Conservation (phyloP, 2,888 invertebrate species). For the Dicyrtomina minuta region DNA sequence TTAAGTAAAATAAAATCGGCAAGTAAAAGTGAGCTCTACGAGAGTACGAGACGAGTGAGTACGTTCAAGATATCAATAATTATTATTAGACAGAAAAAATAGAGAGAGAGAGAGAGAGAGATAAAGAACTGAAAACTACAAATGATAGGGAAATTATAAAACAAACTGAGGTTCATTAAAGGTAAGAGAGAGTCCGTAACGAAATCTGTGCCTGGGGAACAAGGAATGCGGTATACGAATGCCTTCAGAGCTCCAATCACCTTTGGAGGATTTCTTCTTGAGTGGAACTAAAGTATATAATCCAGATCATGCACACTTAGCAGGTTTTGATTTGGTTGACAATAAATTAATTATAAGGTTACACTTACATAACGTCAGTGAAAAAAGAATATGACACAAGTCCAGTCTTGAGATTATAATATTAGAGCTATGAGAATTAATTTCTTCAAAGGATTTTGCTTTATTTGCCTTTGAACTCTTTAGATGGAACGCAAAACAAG, state of each 20-base stretch:
- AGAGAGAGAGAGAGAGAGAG: conserved; percentile 1
- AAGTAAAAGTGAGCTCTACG: too few relatives aligned
- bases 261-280: conserved; percentile 54
- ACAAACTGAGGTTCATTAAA: conserved; percentile 21
- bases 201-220: conserved; percentile 35
- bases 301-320: conserved; percentile 37
- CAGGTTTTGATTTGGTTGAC: conserved; percentile 9
- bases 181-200: conserved; percentile 34
- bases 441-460: too few relatives aligned
- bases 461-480: too few relatives aligned
- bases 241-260: conserved; percentile 50
- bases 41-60: too few relatives aligned
- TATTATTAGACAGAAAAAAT: not conserved
- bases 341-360: too few relatives aligned
- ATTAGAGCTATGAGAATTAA: too few relatives aligned
- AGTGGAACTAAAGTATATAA: conserved; percentile 51
- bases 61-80: too few relatives aligned
- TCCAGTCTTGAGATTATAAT: too few relatives aligned
- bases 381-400: too few relatives aligned
- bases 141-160: not conserved
- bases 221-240: conserved; percentile 33
- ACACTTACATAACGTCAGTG: too few relatives aligned
- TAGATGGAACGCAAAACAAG: too few relatives aligned
- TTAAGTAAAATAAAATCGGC: too few relatives aligned
- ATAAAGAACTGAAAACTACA: conserved; percentile 11